Conservation (phyloP, 2,113 vertebrate species). For the Tinamus guttatus region DNA sequence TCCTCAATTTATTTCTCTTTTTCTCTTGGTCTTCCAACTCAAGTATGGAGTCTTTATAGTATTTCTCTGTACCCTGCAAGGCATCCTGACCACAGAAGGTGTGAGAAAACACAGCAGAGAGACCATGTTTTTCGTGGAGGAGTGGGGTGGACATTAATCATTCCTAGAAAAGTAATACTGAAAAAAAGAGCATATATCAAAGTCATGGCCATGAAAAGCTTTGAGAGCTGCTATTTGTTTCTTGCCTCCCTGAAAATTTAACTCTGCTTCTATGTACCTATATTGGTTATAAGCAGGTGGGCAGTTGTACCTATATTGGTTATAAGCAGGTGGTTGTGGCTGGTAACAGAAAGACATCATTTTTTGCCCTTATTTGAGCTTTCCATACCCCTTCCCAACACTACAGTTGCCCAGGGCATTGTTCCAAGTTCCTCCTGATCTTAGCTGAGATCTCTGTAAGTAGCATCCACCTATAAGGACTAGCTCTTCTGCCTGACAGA, state of each 20-base stretch:
- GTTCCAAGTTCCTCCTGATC: neutral
- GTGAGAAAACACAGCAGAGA: neutral
- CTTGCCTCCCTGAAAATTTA: neutral
- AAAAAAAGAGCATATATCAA: neutral
- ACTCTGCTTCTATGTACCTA: neutral
- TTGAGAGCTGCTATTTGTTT: neutral
- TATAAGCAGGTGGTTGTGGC: neutral
- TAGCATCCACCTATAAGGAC: neutral
- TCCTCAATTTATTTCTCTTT: neutral
- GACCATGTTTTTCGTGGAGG: neutral
- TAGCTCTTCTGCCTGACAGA: neutral
- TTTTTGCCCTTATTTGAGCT: neutral
- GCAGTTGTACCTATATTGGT: neutral
- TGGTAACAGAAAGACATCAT: neutral
- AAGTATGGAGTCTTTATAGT: rapidly evolving
- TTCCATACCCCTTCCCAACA: neutral
- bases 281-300: neutral
- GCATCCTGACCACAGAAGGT: neutral
- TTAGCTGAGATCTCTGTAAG: neutral
- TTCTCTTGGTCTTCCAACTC: neutral
- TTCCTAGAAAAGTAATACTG: rapidly evolving
- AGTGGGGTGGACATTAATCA: neutral
- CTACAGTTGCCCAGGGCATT: neutral
- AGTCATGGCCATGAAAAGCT: neutral
- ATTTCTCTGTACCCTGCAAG: neutral